Conservation (phyloP, 2,113 vertebrate genomes). For the Psilopogon haemacephalus region DNA sequence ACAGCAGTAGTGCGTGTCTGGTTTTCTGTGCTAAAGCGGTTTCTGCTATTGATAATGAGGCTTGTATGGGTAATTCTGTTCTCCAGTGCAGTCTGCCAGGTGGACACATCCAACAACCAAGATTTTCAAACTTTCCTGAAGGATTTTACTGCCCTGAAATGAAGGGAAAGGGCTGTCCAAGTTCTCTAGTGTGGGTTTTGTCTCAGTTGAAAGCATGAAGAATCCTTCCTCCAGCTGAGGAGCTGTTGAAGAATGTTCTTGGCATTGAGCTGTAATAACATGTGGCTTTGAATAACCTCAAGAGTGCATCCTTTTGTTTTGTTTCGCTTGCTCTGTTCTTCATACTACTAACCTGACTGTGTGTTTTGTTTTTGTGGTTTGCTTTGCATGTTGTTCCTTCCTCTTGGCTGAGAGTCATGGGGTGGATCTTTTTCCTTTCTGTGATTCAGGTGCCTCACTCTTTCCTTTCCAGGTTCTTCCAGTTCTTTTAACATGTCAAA, state of each 20-base stretch:
- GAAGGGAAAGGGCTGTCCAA: neutral
- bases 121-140: conserved; percentile 20
- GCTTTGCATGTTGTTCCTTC: conserved; percentile 79
- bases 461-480: conserved; percentile 99
- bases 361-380: conserved; percentile 69
- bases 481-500: conserved; percentile 99
- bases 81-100: neutral
- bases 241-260: conserved; percentile 39
- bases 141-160: conserved; percentile 4
- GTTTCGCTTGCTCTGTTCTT: conserved; percentile 73
- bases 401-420: conserved; percentile 76
- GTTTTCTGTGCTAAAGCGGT: neutral
- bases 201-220: conserved; percentile 4
- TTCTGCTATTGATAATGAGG: neutral
- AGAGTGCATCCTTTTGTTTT: conserved; percentile 53
- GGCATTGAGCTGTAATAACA: conserved; percentile 22
- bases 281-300: conserved; percentile 65
- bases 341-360: conserved; percentile 79
- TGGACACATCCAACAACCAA: neutral
- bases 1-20: neutral
- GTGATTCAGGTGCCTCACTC: conserved; percentile 92
- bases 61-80: neutral
- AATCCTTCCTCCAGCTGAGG: conserved; percentile 48
- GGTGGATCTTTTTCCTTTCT: conserved; percentile 85
- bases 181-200: conserved; percentile 29